Base-by-base conservation (phyloP, 2,113 vertebrate genomes). In the Junco hyemalis region DNA sequence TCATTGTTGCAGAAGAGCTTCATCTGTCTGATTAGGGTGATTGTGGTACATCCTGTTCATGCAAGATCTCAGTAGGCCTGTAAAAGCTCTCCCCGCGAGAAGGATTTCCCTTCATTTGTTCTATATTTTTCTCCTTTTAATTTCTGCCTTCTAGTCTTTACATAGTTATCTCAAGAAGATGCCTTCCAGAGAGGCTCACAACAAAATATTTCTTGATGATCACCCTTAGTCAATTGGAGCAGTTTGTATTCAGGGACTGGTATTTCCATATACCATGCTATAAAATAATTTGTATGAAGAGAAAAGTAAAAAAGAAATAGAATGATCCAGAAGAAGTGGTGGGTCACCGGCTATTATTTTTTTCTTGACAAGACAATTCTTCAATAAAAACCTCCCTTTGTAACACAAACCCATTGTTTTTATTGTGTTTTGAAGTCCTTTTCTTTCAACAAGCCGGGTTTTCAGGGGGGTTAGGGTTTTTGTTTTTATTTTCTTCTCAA, bases 381-480 rank as follows among this genome's bases (percentile, higher is more conserved):
- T 86, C 21, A 69, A 9, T 28, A 60, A 85, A 94, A 91, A 45
- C 11, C 36, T 74, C 33, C 9, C 11, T 23, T 38, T 47, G 36
- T 71, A 73, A 51, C 25, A 61, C 9, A 78, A 86, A 4, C 5
- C 11, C 5, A 22, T 57, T 77, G 66, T 69, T 77, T 64, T 65
- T 56, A 24, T 13, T 63, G 11, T 26, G 4, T 61, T 86, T 81
- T 50, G 28, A 40, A 83, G 59, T 54, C 1, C 8, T 66, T 91
- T 54, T 7, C 15, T 66, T 94, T 73, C 64, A 59, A 33, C 29
- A 83, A 88, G n/a, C 11, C 63, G 7, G 40, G 4, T 3, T 12
- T 9, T 36, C 53, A 3, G 3, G 11, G 31, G 5, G 12, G 2
- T 48, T 15, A 6, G 8, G 8, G 7, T 0, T 12, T 6, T 13